Percentiles rank a stretch among this genome's conserved stretches.
These are phyloP conservation scores for Motacilla alba DNA, from an alignment of 2,113 vertebrate species.

Conservation along the genomic window DNA sequence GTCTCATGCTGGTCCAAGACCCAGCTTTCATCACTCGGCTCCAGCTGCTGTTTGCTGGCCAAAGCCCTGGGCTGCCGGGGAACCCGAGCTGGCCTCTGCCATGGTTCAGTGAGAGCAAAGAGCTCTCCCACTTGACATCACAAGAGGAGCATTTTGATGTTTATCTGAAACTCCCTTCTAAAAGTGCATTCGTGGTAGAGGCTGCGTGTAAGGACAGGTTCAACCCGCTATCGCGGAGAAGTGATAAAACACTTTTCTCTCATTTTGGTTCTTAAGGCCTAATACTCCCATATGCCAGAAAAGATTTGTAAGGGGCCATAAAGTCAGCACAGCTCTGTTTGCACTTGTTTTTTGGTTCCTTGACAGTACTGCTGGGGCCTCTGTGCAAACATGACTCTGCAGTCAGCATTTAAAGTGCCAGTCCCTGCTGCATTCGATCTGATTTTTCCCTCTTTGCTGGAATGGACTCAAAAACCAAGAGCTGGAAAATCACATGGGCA, in stretches of 20 bases:
- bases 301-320: slow-evolving; percentile 24
- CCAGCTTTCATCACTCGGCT: neutral
- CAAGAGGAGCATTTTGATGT: neutral
- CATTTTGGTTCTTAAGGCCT: neutral
- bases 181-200: neutral
- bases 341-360: slow-evolving; percentile 26
- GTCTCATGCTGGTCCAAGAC: neutral
- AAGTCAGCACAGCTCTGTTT: slow-evolving; percentile 23
- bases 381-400: neutral
- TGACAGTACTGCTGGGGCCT: neutral
- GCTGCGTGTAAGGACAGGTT: neutral
- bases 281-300: neutral
- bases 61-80: neutral
- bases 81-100: neutral
- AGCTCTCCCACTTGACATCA: neutral
- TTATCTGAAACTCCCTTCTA: neutral
- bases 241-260: slow-evolving; percentile 5
- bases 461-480: neutral
- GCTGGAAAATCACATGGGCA: neutral
- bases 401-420: neutral
- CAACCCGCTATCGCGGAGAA: neutral
- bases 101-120: neutral
- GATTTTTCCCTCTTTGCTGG: neutral
- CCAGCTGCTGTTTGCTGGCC: neutral
- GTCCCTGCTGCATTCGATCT: neutral